Percentiles rank a stretch among this genome's conserved stretches.
Conservation (phyloP, 1,140 invertebrate genomes). For the Drosophila carrolli region DNA sequence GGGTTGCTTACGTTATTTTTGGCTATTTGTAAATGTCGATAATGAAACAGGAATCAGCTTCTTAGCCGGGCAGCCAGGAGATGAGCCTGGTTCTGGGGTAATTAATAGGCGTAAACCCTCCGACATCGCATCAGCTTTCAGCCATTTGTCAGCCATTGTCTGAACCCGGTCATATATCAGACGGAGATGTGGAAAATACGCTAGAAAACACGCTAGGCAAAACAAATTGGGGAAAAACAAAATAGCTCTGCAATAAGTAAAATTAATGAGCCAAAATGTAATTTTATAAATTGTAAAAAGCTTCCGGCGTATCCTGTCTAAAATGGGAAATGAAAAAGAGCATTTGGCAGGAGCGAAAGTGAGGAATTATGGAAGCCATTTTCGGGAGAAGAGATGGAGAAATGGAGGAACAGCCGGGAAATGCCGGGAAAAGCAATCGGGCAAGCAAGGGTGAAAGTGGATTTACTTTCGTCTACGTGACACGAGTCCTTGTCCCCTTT, state of each 20-base stretch:
- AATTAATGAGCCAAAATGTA: conserved; percentile 80
- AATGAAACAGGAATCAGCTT: conserved; percentile 21
- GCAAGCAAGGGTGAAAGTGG: conserved; percentile 75
- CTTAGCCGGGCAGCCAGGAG: conserved; percentile 6
- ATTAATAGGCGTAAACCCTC: conserved; percentile 53
- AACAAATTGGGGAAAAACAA: conserved; percentile 66
- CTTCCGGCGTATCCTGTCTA: conserved; percentile 66
- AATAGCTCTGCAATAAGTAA: conserved; percentile 70
- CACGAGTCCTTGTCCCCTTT: conserved; percentile 53
- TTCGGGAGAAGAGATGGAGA: conserved; percentile 7
- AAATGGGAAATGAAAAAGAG: conserved; percentile 40
- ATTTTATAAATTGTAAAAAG: conserved; percentile 82
- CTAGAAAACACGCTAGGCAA: conserved; percentile 66
- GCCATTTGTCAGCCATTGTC: conserved; percentile 68
- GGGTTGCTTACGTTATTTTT: conserved; percentile 30
- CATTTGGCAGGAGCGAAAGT: conserved; percentile 36
- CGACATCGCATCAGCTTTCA: conserved; percentile 28
- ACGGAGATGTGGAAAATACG: conserved; percentile 56
- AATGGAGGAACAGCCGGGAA: conserved; percentile 26
- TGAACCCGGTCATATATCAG: conserved; percentile 63
- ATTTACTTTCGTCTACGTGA: conserved; percentile 81
- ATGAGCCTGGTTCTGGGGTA: conserved; percentile 30
- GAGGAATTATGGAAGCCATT: conserved; percentile 74
- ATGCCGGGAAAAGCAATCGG: not conserved
- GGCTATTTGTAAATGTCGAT: conserved; percentile 62